Evolutionary conservation across 2,113 vertebrate genomes (phyloP).

Genomic region (Stomatorhinus ivindoensis): DNA sequence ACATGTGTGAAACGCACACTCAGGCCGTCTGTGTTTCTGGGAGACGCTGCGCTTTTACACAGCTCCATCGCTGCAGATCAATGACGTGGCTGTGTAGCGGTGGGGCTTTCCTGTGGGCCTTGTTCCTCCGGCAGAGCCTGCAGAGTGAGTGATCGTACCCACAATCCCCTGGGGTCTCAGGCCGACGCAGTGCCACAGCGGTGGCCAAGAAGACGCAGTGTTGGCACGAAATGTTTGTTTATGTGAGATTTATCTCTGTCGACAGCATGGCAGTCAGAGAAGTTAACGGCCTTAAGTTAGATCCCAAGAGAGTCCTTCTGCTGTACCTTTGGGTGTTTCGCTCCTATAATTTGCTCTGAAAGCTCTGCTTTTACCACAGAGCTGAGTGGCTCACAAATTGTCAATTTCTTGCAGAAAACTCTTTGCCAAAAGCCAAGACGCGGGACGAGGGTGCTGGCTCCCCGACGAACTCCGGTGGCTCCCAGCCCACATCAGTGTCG

Average conservation of each 20-base stretch:
- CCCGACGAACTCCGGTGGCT: conserved; percentile 79
- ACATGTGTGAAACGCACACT: neutral
- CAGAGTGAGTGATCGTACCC: neutral
- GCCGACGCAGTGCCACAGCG: neutral
- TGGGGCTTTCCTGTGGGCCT: neutral
- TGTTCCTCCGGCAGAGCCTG: neutral
- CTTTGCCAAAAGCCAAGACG: conserved; percentile 90
- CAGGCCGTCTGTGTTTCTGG: neutral
- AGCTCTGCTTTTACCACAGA: neutral
- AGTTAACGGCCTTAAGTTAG: neutral
- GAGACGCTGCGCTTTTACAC: neutral
- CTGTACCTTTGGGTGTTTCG: neutral
- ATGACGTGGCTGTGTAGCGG: neutral
- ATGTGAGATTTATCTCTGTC: neutral
- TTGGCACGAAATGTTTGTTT: neutral
- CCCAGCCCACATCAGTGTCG: conserved; percentile 75
- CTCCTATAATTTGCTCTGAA: neutral
- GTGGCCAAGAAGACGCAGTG: neutral
- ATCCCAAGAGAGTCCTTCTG: neutral
- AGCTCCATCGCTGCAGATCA: neutral
- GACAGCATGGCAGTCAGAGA: neutral
- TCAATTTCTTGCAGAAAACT: conserved; percentile 76
- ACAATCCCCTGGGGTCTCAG: neutral
- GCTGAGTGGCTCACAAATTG: neutral
- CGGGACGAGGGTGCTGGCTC: conserved; percentile 80